Conservation (phyloP, 2,113 vertebrate genomes). For the Nanger granti region DNA sequence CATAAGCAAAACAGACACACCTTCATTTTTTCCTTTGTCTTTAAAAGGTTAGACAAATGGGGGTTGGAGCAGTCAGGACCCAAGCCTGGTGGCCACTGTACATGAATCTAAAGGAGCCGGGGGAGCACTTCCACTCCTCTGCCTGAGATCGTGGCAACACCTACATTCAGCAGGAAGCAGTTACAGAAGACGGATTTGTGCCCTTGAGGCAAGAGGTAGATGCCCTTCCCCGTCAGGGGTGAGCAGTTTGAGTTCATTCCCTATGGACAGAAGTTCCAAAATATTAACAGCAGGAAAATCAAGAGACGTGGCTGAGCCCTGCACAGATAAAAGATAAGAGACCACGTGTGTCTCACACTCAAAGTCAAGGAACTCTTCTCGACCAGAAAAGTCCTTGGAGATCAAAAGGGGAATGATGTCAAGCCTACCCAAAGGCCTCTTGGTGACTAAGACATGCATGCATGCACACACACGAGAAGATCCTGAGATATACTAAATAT, state of each 20-base stretch:
- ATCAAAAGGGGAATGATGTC: background rate
- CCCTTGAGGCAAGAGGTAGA: background rate
- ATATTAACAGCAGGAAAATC: background rate
- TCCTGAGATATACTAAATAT: background rate
- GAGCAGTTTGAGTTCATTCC: background rate
- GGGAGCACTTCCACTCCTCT: background rate
- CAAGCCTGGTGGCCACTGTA: background rate
- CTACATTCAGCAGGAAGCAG: background rate
- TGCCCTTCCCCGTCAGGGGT: accelerated
- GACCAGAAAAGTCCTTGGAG: background rate
- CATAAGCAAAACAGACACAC: background rate
- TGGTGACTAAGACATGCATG: background rate
- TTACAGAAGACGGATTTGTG: background rate
- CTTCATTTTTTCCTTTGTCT: background rate
- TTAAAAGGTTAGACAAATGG: background rate
- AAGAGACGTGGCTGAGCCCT: background rate
- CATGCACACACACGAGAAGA: accelerated
- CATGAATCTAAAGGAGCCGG: background rate
- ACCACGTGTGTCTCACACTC: background rate
- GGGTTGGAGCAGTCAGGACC: background rate
- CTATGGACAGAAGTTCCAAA: background rate
- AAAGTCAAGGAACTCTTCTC: background rate
- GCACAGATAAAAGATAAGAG: background rate
- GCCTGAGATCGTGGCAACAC: background rate
- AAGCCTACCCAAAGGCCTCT: background rate